These are phyloP conservation scores for Numida meleagris DNA, from an alignment of 2,113 vertebrate species.

Conservation along the genomic window DNA sequence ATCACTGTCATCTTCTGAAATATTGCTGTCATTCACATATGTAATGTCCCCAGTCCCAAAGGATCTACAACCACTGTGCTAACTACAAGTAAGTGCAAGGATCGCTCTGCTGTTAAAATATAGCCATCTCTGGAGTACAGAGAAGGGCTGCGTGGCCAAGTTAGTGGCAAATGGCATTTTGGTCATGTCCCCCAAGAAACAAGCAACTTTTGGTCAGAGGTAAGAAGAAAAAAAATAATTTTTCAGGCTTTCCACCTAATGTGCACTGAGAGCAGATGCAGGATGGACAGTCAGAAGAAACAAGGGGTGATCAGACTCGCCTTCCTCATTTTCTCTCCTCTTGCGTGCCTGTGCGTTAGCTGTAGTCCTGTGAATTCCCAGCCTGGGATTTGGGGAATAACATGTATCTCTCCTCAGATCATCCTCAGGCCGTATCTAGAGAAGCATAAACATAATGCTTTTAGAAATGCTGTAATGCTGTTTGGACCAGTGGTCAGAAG, in stretches of 20 bases:
- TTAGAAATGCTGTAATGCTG: neutral
- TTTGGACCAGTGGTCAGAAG: fast-evolving
- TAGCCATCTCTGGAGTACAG: neutral
- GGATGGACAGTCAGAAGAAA: neutral
- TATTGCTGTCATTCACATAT: slow-evolving; percentile 37
- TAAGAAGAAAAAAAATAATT: neutral
- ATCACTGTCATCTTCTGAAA: slow-evolving; percentile 57
- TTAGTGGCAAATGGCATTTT: neutral
- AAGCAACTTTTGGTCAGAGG: neutral
- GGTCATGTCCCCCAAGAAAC: too few relatives aligned
- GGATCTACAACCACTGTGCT: slow-evolving; percentile 16
- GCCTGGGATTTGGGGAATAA: neutral
- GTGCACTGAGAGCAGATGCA: fast-evolving
- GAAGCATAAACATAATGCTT: neutral
- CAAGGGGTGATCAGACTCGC: neutral
- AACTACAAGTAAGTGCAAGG: neutral
- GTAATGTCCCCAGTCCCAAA: neutral
- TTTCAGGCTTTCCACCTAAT: neutral
- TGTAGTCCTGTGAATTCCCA: neutral
- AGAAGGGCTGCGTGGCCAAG: neutral
- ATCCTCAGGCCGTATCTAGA: neutral
- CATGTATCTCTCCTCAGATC: neutral
- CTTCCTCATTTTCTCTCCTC: neutral
- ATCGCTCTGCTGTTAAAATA: neutral
- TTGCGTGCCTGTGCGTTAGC: fast-evolving